Evolutionary conservation across 2,797 vertebrate genomes (phyloP).

Genomic region (Silurus aristotelis): DNA sequence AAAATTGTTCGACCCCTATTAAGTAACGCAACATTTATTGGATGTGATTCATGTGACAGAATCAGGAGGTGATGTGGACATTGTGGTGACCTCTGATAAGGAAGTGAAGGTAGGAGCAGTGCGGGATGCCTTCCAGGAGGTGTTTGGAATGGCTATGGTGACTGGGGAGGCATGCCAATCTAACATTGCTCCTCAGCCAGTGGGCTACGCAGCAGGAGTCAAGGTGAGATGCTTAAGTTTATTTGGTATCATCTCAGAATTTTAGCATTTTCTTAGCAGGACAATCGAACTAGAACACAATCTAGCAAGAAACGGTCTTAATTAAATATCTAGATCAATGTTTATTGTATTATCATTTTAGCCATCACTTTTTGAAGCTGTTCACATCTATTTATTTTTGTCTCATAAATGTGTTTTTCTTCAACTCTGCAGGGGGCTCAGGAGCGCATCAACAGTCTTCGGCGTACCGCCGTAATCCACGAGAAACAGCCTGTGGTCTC

Average conservation of each 20-base stretch:
- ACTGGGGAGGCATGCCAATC: constrained; percentile 89
- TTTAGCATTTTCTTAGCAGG: too few relatives aligned
- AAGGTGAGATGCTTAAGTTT: constrained; percentile 75
- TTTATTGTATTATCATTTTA: background rate
- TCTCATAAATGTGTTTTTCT: background rate
- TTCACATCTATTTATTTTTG: background rate
- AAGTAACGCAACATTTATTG: background rate
- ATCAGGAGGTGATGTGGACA: constrained; percentile 91
- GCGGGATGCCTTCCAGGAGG: constrained; percentile 93
- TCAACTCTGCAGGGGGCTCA: constrained; percentile 83
- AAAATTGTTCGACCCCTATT: too few relatives aligned
- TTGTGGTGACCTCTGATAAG: constrained; percentile 91
- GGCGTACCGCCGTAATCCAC: constrained; percentile 85
- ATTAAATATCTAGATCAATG: background rate
- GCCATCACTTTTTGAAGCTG: background rate
- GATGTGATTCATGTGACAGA: constrained; percentile 68
- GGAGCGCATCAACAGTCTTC: constrained; percentile 90
- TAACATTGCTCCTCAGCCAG: constrained; percentile 94
- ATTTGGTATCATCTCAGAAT: background rate
- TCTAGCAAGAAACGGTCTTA: too few relatives aligned
- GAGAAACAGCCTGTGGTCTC: constrained; percentile 94
- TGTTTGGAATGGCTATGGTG: constrained; percentile 93
- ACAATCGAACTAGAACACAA: too few relatives aligned
- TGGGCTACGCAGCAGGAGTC: constrained; percentile 92
- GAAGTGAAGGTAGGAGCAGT: constrained; percentile 88